Evolutionary conservation across 2,888 invertebrate genomes (phyloP), one percentile per base, ranked within the genome.

Genomic region (Drosophila niveifrons): DNA sequence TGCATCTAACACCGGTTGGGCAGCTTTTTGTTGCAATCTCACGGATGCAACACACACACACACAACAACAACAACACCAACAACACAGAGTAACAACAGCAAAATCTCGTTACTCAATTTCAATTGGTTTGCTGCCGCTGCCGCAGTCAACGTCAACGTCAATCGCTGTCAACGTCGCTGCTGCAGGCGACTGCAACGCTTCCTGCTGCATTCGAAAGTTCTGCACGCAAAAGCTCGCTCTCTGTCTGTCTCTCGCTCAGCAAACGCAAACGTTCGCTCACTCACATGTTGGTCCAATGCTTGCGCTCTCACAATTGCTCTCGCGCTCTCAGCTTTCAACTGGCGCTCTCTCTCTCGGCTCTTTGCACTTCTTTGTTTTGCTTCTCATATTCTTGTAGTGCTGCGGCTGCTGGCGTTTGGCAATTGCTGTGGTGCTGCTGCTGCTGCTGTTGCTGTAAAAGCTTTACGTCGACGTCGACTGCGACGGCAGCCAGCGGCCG

Each of bases 71-170:
- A 18, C 18, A 18, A 18, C 18, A 18, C 18, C 43, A 62, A 41
- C 53, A 43, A 34, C 31, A 43, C 41, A 31, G 28, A 36, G 10
- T 10, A 9, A n/a, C 48, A 43, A 74, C 59, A 58, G 47, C 81
- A 71, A 81, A 87, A 81, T 84, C 85, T 84, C 68, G 89, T 89
- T 87, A 89, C 88, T 84, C 84, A 89, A 89, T 84, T 89, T 85
- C 85, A 81, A 89, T 84, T 83, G 89, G 87, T 72, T 69, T 83
- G 77, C 76, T 67, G 77, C 36, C 70, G 74, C 66, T 31, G 72
- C 34, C 41, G 34, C 15, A 11, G 61, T 46, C 51, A 10, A n/a
- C 47, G 43, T 31, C 50, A 36, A 23, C 53, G 39, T 18, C 58
- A 10, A n/a, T n/a, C 29, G 47, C 43, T 62, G 64, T 7, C 8